These are phyloP conservation scores for Venusia cambrica DNA, from an alignment of 2,888 invertebrate species.

Conservation along the genomic window DNA sequence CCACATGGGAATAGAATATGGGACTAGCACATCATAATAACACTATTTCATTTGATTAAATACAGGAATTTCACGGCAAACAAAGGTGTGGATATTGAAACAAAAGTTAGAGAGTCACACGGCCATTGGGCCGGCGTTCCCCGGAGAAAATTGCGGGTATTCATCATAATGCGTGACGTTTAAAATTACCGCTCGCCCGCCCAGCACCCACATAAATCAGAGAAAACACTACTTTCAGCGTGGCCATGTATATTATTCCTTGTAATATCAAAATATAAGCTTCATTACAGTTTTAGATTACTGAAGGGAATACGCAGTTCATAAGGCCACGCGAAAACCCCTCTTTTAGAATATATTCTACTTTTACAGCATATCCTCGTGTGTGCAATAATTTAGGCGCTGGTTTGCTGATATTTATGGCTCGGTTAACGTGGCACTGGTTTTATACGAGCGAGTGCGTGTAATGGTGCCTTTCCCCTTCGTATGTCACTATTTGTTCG, in stretches of 20 bases:
- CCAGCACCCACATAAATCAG: constrained; percentile 67
- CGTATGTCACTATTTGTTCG: constrained; percentile 21
- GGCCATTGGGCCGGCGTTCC: constrained; percentile 55
- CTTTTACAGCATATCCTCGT: constrained; percentile 50
- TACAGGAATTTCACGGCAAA: constrained; percentile 10
- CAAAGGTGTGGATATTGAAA: constrained; percentile 28
- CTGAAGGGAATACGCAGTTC: constrained; percentile 26
- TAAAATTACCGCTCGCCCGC: constrained; percentile 68
- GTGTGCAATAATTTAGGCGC: constrained; percentile 58
- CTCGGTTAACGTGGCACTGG: constrained; percentile 55
- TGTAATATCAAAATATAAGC: constrained; percentile 34
- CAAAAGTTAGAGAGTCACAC: constrained; percentile 47
- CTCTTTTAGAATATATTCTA: constrained; percentile 41
- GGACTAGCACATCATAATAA: too few species aligned
- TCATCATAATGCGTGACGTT: constrained; percentile 78
- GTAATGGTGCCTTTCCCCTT: constrained; percentile 41
- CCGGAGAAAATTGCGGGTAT: constrained; percentile 75
- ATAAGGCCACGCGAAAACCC: constrained; percentile 30
- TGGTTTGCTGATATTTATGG: constrained; percentile 63
- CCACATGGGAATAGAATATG: too few species aligned
- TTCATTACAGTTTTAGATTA: constrained; percentile 29
- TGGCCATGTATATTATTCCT: constrained; percentile 42
- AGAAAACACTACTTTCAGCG: constrained; percentile 62
- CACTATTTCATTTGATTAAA: neutral
- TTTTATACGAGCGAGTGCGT: constrained; percentile 52